A percentile compares a stretch with the other conserved stretches of the same genome.
Conservation (phyloP, 1,140 invertebrate genomes). For the Ceratina japonica region DNA sequence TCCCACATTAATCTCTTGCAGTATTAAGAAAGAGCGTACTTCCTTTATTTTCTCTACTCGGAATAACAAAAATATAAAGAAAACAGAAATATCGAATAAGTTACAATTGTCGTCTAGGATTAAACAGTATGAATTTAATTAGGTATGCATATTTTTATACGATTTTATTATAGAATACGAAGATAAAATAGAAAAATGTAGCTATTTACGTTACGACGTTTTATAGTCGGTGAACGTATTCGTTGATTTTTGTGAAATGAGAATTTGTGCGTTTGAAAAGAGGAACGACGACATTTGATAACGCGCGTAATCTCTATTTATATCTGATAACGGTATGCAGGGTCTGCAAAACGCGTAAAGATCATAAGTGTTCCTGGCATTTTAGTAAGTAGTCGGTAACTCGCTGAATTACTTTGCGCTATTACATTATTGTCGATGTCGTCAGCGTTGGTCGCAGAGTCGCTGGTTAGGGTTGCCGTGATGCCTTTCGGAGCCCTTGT, state of each 20-base stretch:
- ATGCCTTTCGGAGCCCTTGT: constrained; percentile 53
- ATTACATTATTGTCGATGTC: constrained; percentile 67
- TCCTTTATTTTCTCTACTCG: too few species aligned
- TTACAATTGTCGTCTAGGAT: too few species aligned
- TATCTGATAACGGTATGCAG: constrained; percentile 4
- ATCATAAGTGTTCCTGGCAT: constrained; percentile 58
- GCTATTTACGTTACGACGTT: too few species aligned
- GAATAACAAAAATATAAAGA: too few species aligned
- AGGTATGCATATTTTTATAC: too few species aligned
- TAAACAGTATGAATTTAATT: too few species aligned
- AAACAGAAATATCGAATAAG: too few species aligned
- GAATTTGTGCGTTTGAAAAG: neutral
- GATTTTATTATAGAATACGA: neutral
- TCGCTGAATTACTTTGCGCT: constrained; percentile 67
- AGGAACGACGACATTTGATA: neutral
- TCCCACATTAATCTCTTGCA: too few species aligned
- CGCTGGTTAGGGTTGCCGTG: constrained; percentile 42
- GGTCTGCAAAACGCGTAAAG: constrained; percentile 51
- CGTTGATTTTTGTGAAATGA: neutral
- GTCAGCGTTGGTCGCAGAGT: constrained; percentile 63
- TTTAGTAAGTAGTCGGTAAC: constrained; percentile 66
- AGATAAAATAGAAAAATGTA: neutral
- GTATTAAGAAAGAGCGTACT: too few species aligned
- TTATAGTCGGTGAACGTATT: too few species aligned
- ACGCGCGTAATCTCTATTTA: neutral